Evolutionary conservation across 2,113 vertebrate species (phyloP), one percentile per base, ranked within the genome.

Genomic region (Sitta europaea): DNA sequence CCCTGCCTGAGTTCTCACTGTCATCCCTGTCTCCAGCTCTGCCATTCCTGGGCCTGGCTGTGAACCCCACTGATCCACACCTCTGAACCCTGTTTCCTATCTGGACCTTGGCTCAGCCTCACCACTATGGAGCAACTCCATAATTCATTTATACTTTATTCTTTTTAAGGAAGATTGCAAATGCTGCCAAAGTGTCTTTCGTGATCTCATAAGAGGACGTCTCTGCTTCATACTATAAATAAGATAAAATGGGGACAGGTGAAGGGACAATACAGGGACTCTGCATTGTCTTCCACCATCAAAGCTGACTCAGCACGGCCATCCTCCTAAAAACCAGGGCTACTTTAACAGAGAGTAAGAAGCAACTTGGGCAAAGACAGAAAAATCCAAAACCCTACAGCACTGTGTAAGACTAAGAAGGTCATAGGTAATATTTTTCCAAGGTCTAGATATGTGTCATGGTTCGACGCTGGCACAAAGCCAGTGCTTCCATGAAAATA

Each of bases 31-130:
- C 42, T 43, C 16, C 59, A 88, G 54, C 33, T 16, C 63, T 43
- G 5, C 13, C 38, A 25, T 6, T 16, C 14, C 53, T 50, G 9
- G 55, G 19, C 9, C 57, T 23, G 42, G 36, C n/a, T 8, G 3
- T 5, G 23, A 89, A 36, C 16, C 21, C 58, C 42, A 35, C 0
- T 14, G 38, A 75, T n/a, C 13, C 61, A 86, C 12, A 71, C 31
- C 29, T 5, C 5, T 4, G 12, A 25, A 50, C 6, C 10, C 1
- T 0, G 5, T 21, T 42, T 50, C 35, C 29, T 7, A 36, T 8
- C 33, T n/a, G 75, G 71, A 59, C 4, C 8, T 45, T 66, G 50
- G n/a, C 65, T 59, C 25, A 23, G 21, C 38, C 10, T 66, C 53
- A 48, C 27, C 42, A 45, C 62, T 5, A 2, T 19, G 42, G 12